Percentiles rank a stretch among this genome's conserved stretches.
Conservation (phyloP, 2,888 invertebrate species). For the Schizaphis graminum region DNA sequence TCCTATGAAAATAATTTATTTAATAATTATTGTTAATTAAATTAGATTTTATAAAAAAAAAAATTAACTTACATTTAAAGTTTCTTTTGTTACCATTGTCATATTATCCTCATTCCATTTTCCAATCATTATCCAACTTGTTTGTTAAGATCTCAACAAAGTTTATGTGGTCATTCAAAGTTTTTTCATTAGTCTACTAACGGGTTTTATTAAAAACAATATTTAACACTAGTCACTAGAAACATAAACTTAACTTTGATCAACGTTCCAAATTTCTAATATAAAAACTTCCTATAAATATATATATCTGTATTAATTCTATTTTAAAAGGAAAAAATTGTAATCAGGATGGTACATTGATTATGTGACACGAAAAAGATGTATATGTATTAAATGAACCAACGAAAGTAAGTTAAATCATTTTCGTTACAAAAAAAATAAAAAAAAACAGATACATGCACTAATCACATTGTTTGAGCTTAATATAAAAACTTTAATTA, state of each 20-base stretch:
- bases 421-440: neutral
- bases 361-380: neutral
- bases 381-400: neutral
- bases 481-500: no score
- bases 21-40: neutral
- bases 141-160: constrained; percentile 32
- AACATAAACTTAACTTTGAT: neutral
- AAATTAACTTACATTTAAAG: neutral
- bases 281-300: constrained; percentile 29
- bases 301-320: neutral
- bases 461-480: neutral
- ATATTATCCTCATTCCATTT: neutral
- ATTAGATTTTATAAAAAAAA: neutral
- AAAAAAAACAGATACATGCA: neutral
- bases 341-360: neutral
- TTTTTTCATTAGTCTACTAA: constrained; percentile 57
- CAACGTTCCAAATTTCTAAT: neutral
- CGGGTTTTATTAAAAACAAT: constrained; percentile 47
- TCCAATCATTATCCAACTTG: constrained; percentile 14
- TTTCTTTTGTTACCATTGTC: neutral
- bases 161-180: constrained; percentile 41
- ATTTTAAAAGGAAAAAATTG: neutral
- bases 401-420: neutral
- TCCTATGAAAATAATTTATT: neutral
- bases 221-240: constrained; percentile 1